Conservation (phyloP, 2,888 invertebrate genomes). For the Platynereis dumerilii region DNA sequence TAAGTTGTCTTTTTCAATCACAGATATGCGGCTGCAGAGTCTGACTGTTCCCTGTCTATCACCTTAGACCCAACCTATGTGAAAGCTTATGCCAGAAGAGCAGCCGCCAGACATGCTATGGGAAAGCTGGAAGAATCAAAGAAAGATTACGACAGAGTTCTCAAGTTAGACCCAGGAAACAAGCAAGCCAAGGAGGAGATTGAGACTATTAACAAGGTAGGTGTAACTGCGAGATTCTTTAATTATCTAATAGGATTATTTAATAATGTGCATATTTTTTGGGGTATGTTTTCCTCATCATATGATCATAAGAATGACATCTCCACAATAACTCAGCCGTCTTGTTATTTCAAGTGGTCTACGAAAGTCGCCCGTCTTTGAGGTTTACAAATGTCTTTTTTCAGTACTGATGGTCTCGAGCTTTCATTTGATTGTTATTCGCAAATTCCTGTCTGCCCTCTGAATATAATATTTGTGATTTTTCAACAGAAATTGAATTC, state of each 20-base stretch:
- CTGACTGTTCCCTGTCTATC: constrained; percentile 62
- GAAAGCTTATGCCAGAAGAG: constrained; percentile 62
- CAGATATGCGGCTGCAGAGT: constrained; percentile 64
- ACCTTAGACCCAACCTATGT: constrained; percentile 62
- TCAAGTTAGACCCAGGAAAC: constrained; percentile 82
- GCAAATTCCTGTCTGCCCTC: too few relatives aligned
- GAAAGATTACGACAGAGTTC: constrained; percentile 74
- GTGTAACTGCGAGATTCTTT: not conserved
- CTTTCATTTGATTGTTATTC: too few relatives aligned
- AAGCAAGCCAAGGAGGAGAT: constrained; percentile 72
- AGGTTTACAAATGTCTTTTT: too few relatives aligned
- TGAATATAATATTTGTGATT: not conserved
- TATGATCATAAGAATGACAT: too few relatives aligned
- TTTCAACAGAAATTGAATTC: not conserved
- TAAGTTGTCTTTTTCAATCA: not conserved
- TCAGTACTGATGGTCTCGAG: too few relatives aligned
- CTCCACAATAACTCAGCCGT: too few relatives aligned
- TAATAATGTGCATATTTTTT: too few relatives aligned
- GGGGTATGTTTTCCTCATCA: too few relatives aligned
- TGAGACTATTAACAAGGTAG: constrained; percentile 67
- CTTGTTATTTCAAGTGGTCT: too few relatives aligned
- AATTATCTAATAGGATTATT: too few relatives aligned
- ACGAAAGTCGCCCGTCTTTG: too few relatives aligned
- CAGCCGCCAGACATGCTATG: constrained; percentile 69
- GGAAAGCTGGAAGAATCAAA: constrained; percentile 77